Evolutionary conservation across 2,113 vertebrate genomes (phyloP).

Genomic region (Zingel zingel): DNA sequence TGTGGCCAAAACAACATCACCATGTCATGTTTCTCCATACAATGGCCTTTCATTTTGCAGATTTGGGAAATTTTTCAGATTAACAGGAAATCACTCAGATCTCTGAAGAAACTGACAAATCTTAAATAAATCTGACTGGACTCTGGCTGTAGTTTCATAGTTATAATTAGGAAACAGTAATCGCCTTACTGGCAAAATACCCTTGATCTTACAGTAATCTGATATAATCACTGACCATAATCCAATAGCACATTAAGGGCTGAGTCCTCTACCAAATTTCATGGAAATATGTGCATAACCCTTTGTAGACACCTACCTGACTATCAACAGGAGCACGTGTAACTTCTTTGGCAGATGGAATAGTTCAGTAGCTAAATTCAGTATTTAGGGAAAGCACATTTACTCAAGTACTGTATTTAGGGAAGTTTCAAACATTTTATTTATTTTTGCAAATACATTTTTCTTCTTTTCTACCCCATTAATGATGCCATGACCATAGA

Average conservation of each 20-base stretch:
- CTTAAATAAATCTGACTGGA: not conserved
- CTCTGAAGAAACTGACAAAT: constrained; percentile 6
- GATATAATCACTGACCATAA: constrained; percentile 33
- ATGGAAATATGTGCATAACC: not conserved
- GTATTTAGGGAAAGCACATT: no score
- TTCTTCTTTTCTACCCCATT: no score
- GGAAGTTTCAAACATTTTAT: no score
- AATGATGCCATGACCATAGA: no score
- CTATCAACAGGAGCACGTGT: not conserved
- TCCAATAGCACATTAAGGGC: constrained; percentile 13
- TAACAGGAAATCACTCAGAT: not conserved
- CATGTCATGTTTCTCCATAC: not conserved
- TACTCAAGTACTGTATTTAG: no score
- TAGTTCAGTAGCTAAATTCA: not conserved
- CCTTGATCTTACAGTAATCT: constrained; percentile 6
- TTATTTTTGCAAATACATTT: no score
- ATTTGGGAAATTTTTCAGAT: not conserved
- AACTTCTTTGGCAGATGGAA: not conserved
- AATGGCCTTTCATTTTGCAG: not conserved
- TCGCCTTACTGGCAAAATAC: not conserved
- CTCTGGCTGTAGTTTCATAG: constrained; percentile 21
- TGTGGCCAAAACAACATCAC: not conserved
- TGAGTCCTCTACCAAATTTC: not conserved
- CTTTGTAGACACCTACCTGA: not conserved
- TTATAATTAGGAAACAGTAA: constrained; percentile 1